Percentiles rank a stretch among this genome's conserved stretches.
phyloP scores from a whole-genome alignment of 2,888 invertebrate genomes.

The Ditula angustiorana region DNA sequence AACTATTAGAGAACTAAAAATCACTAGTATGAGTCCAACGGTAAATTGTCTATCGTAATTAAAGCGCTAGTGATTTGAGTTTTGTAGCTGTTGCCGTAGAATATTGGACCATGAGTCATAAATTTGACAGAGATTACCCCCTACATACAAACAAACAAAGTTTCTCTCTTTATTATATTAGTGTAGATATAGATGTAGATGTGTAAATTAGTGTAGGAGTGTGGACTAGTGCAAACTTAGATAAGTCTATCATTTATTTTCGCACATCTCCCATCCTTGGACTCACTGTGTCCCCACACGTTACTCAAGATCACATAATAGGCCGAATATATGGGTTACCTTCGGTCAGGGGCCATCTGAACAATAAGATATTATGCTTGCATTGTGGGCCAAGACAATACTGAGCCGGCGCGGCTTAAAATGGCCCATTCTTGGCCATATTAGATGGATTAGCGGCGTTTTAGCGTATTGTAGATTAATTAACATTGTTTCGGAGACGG shows the following conservation, averaged over 20 bases:
- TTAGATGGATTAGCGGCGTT: constrained; percentile 47
- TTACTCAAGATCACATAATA: constrained; percentile 79
- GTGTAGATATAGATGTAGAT: too few relatives aligned
- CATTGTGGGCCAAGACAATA: constrained; percentile 59
- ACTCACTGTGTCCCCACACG: constrained; percentile 55
- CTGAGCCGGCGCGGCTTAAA: constrained; percentile 50
- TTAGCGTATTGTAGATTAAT: constrained; percentile 39
- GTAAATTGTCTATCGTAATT: too few relatives aligned
- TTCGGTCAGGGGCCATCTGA: constrained; percentile 72
- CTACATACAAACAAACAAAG: too few relatives aligned
- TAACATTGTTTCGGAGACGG: constrained; percentile 30
- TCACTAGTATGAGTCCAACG: too few relatives aligned
- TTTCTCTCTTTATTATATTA: too few relatives aligned
- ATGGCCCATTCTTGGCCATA: constrained; percentile 50
- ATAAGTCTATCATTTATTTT: background rate
- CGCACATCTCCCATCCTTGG: background rate
- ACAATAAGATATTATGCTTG: constrained; percentile 66
- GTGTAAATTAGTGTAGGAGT: too few relatives aligned
- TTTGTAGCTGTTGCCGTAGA: too few relatives aligned
- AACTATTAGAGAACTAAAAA: too few relatives aligned
- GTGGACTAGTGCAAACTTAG: too few relatives aligned
- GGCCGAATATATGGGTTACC: constrained; percentile 78
- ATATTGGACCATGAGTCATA: too few relatives aligned
- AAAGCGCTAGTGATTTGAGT: too few relatives aligned
- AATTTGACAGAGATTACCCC: too few relatives aligned